Evolutionary conservation across 37 sponge, comb jelly and placozoan genomes (phyloP).

Genomic region (Crambe crambe): DNA sequence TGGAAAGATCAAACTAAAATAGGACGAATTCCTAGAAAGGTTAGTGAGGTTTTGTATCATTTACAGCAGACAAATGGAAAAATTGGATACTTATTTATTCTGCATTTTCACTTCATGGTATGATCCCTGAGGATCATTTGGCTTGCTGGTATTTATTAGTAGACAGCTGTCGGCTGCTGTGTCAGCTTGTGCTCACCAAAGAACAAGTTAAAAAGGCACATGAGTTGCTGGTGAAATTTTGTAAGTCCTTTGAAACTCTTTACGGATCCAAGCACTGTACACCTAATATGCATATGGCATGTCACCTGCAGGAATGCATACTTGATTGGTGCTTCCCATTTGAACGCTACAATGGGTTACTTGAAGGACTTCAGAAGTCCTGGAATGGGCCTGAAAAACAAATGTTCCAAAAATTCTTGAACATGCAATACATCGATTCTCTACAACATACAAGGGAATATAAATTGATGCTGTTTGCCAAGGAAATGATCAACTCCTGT

Average conservation of each 20-base stretch:
- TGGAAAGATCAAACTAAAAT: conserved; percentile 26
- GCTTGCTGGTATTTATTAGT: conserved; percentile 44
- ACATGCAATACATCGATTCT: neutral
- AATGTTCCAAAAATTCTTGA: neutral
- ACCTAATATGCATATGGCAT: neutral
- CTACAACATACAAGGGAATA: too few relatives aligned
- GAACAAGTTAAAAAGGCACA: conserved; percentile 15
- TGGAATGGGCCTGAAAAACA: neutral
- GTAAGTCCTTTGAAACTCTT: conserved; percentile 25
- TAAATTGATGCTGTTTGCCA: too few relatives aligned
- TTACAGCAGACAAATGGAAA: conserved; percentile 61
- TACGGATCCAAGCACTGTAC: neutral
- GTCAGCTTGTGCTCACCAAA: neutral
- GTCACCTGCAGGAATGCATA: neutral
- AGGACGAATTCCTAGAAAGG: conserved; percentile 29
- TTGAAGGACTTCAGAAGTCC: neutral
- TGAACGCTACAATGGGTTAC: neutral
- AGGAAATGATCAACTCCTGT: too few relatives aligned
- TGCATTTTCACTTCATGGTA: conserved; percentile 9
- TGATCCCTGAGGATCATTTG: conserved; percentile 12
- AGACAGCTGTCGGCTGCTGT: conserved; percentile 10
- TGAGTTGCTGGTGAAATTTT: conserved; percentile 21
- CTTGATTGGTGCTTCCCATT: neutral
- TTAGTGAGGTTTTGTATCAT: conserved; percentile 15
- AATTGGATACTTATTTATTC: neutral